Evolutionary conservation across 2,888 invertebrate species (phyloP), one percentile per base, ranked within the genome.

Genomic region (Mechanitis messenoides): DNA sequence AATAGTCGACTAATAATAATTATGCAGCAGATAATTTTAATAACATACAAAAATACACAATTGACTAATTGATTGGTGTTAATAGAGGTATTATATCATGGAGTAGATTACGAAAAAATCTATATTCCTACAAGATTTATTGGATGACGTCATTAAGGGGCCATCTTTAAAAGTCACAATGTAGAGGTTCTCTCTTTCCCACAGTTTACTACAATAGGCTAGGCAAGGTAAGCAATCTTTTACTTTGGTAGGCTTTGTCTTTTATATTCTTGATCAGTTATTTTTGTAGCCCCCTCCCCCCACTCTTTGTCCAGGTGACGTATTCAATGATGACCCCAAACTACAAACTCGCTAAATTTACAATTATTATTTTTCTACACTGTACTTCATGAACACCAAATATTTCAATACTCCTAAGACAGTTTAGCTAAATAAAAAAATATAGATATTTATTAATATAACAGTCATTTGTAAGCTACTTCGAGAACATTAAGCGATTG

Each of bases 391-490:
- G 87, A 87, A 88, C 86, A 85, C 87, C 79, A 81, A 87, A 31
- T 78, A 82, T 81, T 78, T 72, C 79, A 73, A 74, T 77, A 79
- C 83, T 76, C 83, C 85, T 87, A 87, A 84, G 79, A 84, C 81
- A 84, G 85, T 78, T 85, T 84, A 84, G 85, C 86, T 88, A 87
- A 85, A 79, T 87, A 88, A 89, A 89, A 88, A 89, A 88, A 88
- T 87, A 88, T 86, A 88, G 80, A 83, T 71, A 62, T 76, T 70
- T 77, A 74, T 81, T 81, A 81, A 77, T 85, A 86, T 81, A 84
- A 81, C 84, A 82, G 85, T 81, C 77, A 78, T 74, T 84, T 81
- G 81, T 85, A 78, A 78, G 76, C 81, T 85, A 86, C 74, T 71
- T 76, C 77, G 78, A 77, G 79, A 80, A 77, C 79, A 79, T 79